Base-by-base conservation (phyloP, 2,113 vertebrate genomes). In the Piprites chloris region DNA sequence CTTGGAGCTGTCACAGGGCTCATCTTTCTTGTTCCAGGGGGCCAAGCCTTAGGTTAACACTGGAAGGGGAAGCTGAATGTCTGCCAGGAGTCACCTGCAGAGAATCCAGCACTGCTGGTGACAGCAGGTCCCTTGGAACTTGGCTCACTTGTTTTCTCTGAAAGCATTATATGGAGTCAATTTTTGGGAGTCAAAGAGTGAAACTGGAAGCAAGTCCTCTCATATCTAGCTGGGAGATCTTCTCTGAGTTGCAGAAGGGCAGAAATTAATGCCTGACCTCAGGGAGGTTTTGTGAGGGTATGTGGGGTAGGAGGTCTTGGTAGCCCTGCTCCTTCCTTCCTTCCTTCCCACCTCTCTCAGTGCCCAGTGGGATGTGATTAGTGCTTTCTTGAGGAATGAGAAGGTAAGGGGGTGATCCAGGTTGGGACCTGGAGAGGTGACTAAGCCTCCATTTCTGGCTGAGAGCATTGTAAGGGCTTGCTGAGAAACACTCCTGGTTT, bases 31-130 rank as follows among this genome's bases (percentile, higher is more conserved):
- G 3, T 73, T 73, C n/a, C 22, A 53, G 32, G 33, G 35, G 37
- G 7, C 6, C n/a, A 73, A 59, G 37, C 41, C 53, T 83, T 63
- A 35, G 11, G 58, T 2, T 69, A 50, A 89, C 71, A 83, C 74
- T 90, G 85, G 26, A 92, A 80, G 9, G 78, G 49, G 71, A 91
- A 85, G 87, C 12, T 47, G 62, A 75, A n/a, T 41, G n/a, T 52
- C 42, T 78, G 47, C 74, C 81, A 68, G 69, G 26, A 75, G 52
- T 92, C 55, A 65, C 49, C 76, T 66, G 66, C 35, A 44, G 37
- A 28, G 58, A 77, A 81, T 91, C 37, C 50, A 78, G 56, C 26
- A 8, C 22, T 10, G 4, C 73, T 82, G 12, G 41, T 65, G 90
- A 28, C 74, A 72, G 35, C 6, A 3, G 5, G 90, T 89, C 39